phyloP scores from a whole-genome alignment of 2,113 vertebrate genomes.

The Corythaeola cristata region DNA sequence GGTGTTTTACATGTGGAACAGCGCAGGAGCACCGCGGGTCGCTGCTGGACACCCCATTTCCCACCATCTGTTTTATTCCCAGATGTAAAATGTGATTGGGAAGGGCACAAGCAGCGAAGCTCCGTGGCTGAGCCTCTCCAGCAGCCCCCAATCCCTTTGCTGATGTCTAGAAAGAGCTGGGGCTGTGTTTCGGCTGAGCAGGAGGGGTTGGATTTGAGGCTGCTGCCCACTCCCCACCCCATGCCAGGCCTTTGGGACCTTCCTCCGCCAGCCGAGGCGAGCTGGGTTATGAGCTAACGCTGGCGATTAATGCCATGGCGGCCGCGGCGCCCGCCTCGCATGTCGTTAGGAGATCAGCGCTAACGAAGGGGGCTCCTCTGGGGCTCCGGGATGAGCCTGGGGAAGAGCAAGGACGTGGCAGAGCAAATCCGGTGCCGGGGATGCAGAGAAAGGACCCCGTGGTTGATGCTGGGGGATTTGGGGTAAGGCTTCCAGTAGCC shows the following conservation, averaged over 20 bases:
- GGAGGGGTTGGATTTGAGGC: background rate
- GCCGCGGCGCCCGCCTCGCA: background rate
- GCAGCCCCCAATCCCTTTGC: background rate
- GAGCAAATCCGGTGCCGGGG: background rate
- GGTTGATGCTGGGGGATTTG: background rate
- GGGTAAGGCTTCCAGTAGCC: accelerated
- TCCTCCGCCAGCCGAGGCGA: background rate
- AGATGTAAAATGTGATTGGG: accelerated
- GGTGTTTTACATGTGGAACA: accelerated
- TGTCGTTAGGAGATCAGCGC: background rate
- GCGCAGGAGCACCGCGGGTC: accelerated
- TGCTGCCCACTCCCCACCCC: background rate
- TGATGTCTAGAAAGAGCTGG: background rate
- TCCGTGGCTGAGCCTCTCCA: accelerated
- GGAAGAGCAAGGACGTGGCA: background rate
- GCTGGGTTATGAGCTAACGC: background rate
- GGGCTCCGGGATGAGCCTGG: background rate
- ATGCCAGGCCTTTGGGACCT: background rate
- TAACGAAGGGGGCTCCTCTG: background rate
- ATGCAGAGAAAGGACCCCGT: background rate
- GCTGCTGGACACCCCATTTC: background rate
- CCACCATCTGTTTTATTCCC: background rate
- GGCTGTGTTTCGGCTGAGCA: accelerated
- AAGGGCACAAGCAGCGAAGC: background rate
- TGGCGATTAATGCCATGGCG: accelerated